Evolutionary conservation across 2,888 invertebrate genomes (phyloP), one percentile per base, ranked within the genome.

Genomic region (Pyrrhosoma nymphula): DNA sequence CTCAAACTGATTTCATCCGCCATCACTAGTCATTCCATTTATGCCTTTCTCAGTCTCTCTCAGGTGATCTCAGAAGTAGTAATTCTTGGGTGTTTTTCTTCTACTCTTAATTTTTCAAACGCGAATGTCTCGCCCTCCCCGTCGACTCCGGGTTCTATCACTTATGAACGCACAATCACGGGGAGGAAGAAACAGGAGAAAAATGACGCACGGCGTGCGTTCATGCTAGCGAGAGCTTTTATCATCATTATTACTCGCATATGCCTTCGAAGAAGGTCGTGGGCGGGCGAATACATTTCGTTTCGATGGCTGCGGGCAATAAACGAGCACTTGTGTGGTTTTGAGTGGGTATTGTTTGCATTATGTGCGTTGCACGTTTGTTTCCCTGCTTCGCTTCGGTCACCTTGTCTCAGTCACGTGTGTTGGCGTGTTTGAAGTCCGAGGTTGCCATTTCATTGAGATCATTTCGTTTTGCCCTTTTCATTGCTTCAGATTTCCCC

Each of bases 241-340:
- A n/a, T 69, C 69, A 69, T 69, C 23, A 69, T 69, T 69, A 26
- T 47, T 4, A n/a, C n/a, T 63, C 69, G 26, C n/a, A 4, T n/a
- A 69, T 69, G n/a, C 69, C 69, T 69, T 69, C 69, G 47, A 69
- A 69, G 26, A 26, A 26, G 69, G 69, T n/a, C n/a, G 69, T 69
- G n/a, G 69, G 69, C n/a, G 69, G n/a, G n/a, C 26, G n/a, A 69
- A 69, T 69, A n/a, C 26, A 69, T 69, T 69, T 69, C 69, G n/a
- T 69, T 69, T 69, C 69, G 69, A 69, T 69, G 69, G 69, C 69
- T 69, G 69, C 69, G 69, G 69, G 69, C 69, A 69, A 10, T 69
- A 69, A 69, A 26, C 26, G 69, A 69, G n/a, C 26, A 26, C 26
- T 8, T 69, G 69, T 69, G 47, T 8, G 47, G 47, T 8, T n/a